A percentile compares a stretch with the other conserved stretches of the same genome.
Conservation (phyloP, 35 echinoderm and acorn worm genomes). For the Acanthaster planci region DNA sequence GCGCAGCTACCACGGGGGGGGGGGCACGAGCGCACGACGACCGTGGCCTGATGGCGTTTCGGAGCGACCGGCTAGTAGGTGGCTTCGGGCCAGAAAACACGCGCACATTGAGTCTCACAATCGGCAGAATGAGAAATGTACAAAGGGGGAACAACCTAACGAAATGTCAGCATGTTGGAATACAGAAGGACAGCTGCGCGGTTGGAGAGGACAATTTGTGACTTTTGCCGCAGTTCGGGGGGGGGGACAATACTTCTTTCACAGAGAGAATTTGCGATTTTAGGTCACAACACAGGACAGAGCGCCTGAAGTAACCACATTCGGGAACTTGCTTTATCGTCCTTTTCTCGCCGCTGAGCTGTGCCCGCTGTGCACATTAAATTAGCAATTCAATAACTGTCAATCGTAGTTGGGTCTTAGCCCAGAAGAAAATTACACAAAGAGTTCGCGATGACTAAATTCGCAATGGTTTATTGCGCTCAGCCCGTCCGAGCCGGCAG, state of each 20-base stretch:
- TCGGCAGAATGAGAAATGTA: too few species aligned
- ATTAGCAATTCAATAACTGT: conserved; percentile 12
- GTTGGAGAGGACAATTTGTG: too few species aligned
- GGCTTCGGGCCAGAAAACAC: background rate
- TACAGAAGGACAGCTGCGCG: too few species aligned
- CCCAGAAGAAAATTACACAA: conserved; percentile 5
- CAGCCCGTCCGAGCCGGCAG: background rate
- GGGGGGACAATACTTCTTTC: too few species aligned
- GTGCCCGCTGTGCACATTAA: background rate
- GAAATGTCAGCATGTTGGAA: too few species aligned
- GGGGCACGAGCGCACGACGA: background rate
- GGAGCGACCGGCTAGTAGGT: background rate
- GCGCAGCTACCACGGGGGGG: conserved; percentile 9
- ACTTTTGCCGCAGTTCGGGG: too few species aligned
- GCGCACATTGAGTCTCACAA: background rate
- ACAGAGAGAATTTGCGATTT: too few species aligned
- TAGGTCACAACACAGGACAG: too few species aligned
- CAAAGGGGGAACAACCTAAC: too few species aligned
- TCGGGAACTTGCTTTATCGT: background rate
- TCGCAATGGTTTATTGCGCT: background rate
- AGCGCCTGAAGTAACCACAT: too few species aligned
- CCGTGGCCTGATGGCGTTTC: background rate
- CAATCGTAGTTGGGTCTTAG: background rate
- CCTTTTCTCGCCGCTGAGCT: background rate
- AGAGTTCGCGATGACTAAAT: conserved; percentile 2